Conservation (phyloP, 2,888 invertebrate genomes). For the Ommatoiulus sabulosus region DNA sequence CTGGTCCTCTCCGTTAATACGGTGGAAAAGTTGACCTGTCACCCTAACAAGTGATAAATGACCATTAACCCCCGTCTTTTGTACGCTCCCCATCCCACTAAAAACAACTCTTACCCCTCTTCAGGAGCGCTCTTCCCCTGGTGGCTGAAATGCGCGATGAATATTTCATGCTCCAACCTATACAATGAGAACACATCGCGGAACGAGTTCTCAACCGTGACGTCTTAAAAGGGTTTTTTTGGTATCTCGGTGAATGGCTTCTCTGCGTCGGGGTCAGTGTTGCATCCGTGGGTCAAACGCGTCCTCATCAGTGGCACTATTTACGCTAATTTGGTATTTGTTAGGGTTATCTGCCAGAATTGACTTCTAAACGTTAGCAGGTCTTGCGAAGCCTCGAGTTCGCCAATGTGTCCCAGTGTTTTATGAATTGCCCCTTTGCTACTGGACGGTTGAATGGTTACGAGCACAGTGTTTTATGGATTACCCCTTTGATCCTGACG, state of each 20-base stretch:
- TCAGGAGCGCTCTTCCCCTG: background rate
- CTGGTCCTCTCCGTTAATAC: background rate
- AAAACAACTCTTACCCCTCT: background rate
- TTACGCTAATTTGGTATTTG: background rate
- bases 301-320: background rate
- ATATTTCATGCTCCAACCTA: background rate
- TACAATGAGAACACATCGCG: background rate
- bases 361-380: too few relatives aligned
- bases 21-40: conserved; percentile 40
- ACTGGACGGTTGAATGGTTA: too few relatives aligned
- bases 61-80: conserved; percentile 39
- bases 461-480: too few relatives aligned
- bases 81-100: background rate
- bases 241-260: background rate
- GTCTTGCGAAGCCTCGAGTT: too few relatives aligned
- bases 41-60: conserved; percentile 40
- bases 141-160: conserved; percentile 7
- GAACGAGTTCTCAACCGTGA: background rate
- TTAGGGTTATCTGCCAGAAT: too few relatives aligned
- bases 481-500: too few relatives aligned
- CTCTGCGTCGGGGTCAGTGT: background rate
- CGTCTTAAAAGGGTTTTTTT: background rate
- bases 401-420: too few relatives aligned
- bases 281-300: background rate
- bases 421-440: too few relatives aligned